Conservation (phyloP, 2,113 vertebrate genomes). For the Abramis brama region DNA sequence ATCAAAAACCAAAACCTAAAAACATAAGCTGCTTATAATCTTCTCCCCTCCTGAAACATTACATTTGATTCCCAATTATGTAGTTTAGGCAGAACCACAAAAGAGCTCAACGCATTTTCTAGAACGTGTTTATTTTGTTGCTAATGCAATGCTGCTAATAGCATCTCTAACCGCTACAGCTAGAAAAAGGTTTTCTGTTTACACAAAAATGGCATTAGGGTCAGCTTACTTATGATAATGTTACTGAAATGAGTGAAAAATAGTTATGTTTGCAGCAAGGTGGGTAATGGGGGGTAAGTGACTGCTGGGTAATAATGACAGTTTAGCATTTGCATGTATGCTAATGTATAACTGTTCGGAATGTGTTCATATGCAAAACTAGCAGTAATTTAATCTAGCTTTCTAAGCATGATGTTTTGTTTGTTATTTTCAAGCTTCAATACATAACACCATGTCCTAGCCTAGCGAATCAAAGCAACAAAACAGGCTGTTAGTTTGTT, state of each 20-base stretch:
- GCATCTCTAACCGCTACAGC: neutral
- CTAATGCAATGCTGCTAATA: neutral
- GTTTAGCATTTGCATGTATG: neutral
- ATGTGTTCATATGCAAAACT: neutral
- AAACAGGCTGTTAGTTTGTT: neutral
- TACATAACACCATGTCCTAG: neutral
- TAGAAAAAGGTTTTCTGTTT: neutral
- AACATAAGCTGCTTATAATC: neutral
- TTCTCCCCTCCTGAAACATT: conserved; percentile 12
- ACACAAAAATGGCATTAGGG: neutral
- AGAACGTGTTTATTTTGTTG: neutral
- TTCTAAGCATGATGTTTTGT: neutral
- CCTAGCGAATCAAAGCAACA: neutral
- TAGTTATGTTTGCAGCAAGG: neutral
- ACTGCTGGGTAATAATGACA: neutral
- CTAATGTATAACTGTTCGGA: neutral
- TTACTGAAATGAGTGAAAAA: neutral
- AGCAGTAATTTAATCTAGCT: neutral
- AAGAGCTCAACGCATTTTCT: neutral
- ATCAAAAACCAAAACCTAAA: neutral
- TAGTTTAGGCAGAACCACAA: neutral
- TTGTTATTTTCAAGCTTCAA: neutral
- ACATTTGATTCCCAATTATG: neutral
- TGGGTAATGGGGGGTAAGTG: too few relatives aligned
- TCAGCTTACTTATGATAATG: conserved; percentile 8